A percentile compares a stretch with the other conserved stretches of the same genome.
These are phyloP conservation scores for Drosophila monieri DNA, from an alignment of 2,888 invertebrate genomes.

Conservation along the genomic window DNA sequence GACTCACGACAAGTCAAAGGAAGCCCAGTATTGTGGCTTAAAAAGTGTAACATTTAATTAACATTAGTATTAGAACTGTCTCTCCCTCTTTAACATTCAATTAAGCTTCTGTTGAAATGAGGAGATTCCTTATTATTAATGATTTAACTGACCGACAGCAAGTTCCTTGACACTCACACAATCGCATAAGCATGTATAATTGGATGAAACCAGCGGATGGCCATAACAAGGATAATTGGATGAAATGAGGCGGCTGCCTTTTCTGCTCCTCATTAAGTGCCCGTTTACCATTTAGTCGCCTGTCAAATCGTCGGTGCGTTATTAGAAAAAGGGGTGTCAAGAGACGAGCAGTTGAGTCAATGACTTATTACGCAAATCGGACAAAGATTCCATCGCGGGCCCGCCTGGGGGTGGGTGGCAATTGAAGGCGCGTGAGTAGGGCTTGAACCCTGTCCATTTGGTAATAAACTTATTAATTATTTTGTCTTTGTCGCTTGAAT, in stretches of 20 bases:
- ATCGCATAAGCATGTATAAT: conserved; percentile 14
- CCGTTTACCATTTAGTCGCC: conserved; percentile 56
- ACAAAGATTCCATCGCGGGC: conserved; percentile 56
- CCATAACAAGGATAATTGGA: conserved; percentile 67
- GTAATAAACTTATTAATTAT: conserved; percentile 71
- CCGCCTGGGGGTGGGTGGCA: background rate
- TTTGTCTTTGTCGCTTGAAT: conserved; percentile 54
- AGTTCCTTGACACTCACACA: conserved; percentile 49
- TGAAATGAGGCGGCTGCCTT: conserved; percentile 41
- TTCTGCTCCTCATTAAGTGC: conserved; percentile 35
- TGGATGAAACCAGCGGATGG: conserved; percentile 20
- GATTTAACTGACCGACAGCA: conserved; percentile 50
- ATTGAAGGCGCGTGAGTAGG: background rate
- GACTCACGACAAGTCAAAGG: conserved; percentile 46
- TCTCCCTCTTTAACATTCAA: conserved; percentile 15
- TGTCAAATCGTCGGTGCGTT: conserved; percentile 70
- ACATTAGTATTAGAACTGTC: background rate
- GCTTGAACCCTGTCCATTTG: conserved; percentile 54
- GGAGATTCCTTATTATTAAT: conserved; percentile 56
- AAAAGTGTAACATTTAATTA: conserved; percentile 14
- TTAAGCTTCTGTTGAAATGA: conserved; percentile 17
- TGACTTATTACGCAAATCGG: conserved; percentile 72
- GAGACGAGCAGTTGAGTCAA: conserved; percentile 37
- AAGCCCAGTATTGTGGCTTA: conserved; percentile 25
- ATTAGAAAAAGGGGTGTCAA: conserved; percentile 59